A percentile compares a stretch with the other conserved stretches of the same genome.
Evolutionary conservation across 1,140 invertebrate genomes (phyloP).

Genomic region (Heterodera carotae): DNA sequence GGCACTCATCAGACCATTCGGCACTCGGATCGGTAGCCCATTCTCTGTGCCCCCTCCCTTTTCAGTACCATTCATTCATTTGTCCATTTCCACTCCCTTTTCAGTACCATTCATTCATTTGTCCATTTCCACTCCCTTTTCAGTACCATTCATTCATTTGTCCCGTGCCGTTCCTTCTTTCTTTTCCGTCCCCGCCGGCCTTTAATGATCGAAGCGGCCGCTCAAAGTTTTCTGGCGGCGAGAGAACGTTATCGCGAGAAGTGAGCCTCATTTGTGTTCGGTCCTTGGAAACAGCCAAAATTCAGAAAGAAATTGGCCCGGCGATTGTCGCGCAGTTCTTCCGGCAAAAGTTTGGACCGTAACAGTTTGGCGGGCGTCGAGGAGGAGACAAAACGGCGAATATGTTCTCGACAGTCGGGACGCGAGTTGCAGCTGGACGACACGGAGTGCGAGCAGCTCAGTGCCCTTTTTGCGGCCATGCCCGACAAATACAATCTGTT

Average conservation of each 20-base stretch:
- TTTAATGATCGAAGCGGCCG: conserved; percentile 26
- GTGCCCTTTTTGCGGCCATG: conserved; percentile 50
- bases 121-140: neutral
- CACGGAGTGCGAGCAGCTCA: conserved; percentile 51
- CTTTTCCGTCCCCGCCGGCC: neutral
- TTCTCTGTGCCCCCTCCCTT: too few relatives aligned
- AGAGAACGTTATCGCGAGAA: conserved; percentile 23
- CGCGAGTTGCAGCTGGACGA: conserved; percentile 47
- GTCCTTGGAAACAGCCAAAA: neutral
- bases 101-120: too few relatives aligned
- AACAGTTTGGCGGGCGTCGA: conserved; percentile 13
- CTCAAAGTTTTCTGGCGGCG: conserved; percentile 32
- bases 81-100: too few relatives aligned
- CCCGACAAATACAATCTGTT: conserved; percentile 55
- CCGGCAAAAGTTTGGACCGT: conserved; percentile 26
- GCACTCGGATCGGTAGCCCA: too few relatives aligned
- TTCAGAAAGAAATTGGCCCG: conserved; percentile 4
- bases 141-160: neutral
- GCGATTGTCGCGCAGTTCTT: conserved; percentile 15
- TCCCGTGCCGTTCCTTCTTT: neutral
- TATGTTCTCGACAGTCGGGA: conserved; percentile 47
- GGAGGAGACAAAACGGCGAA: conserved; percentile 31
- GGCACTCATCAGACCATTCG: too few relatives aligned
- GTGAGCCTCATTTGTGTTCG: neutral
- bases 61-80: too few relatives aligned